Percentiles rank a stretch among this genome's conserved stretches.
These are phyloP conservation scores for Autographa gamma DNA, from an alignment of 2,888 invertebrate genomes.

Conservation along the genomic window DNA sequence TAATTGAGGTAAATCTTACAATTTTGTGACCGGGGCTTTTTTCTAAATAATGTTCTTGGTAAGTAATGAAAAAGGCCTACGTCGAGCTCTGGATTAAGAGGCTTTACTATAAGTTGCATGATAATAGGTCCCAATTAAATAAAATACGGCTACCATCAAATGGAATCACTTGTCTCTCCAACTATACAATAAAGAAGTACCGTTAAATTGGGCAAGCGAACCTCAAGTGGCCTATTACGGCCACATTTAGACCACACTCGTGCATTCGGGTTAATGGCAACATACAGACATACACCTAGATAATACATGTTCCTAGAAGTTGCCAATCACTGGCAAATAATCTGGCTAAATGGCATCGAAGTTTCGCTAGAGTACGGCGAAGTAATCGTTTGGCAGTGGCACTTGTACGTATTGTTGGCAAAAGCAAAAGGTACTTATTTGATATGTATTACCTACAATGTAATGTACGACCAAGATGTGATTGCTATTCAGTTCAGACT, in stretches of 20 bases:
- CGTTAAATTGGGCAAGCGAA: slow-evolving; percentile 85
- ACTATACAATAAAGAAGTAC: slow-evolving; percentile 79
- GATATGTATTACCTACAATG: too few relatives aligned
- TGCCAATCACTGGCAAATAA: slow-evolving; percentile 28
- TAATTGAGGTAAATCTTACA: too few relatives aligned
- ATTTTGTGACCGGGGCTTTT: too few relatives aligned
- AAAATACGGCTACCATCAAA: slow-evolving; percentile 25
- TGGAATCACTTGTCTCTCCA: slow-evolving; percentile 55
- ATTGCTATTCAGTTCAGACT: too few relatives aligned
- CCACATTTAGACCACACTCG: slow-evolving; percentile 84
- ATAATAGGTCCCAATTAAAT: neutral
- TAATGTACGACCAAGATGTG: too few relatives aligned
- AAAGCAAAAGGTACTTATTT: neutral
- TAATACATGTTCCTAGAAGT: slow-evolving; percentile 32
- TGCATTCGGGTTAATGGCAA: slow-evolving; percentile 84
- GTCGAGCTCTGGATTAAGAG: too few relatives aligned
- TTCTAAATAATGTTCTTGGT: too few relatives aligned
- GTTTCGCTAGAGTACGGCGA: neutral
- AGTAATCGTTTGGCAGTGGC: neutral
- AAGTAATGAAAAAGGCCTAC: too few relatives aligned
- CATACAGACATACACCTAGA: slow-evolving; percentile 37
- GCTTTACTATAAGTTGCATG: too few relatives aligned
- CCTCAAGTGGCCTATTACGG: slow-evolving; percentile 84
- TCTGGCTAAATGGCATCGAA: neutral
- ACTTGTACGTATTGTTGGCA: neutral